Evolutionary conservation across 2,888 invertebrate species (phyloP), one percentile per base, ranked within the genome.

Genomic region (Eristalis intricaria): DNA sequence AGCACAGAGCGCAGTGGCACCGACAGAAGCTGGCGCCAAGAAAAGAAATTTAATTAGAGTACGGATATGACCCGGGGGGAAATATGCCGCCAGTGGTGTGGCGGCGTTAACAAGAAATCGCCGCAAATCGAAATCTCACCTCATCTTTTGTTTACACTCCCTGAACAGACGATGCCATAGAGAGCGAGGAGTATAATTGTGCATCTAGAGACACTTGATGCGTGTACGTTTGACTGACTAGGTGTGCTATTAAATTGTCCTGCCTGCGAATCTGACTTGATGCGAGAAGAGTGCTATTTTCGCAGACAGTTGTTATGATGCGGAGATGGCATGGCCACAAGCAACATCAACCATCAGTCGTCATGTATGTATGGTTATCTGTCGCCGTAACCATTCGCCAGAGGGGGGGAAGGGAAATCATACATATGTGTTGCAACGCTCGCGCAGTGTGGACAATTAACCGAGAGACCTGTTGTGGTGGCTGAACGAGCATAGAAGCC

Each of bases 31-130:
- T 87, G 87, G 87, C 87, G 84, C 87, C 87, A 84, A 80, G 70
- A 76, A 87, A 87, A 87, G 83, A 87, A 87, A 84, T 87, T 84
- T 87, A 84, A 87, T 87, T 79, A 78, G 82, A 75, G 61, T 82
- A 86, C 74, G 60, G 26, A 61, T 61, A 64, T 60, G 71, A 66
- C 85, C 29, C 56, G 76, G 38, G 50, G 71, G 70, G 2, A 19
- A 50, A 50, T 50, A n/a, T 19, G 19, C 50, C 50, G 19, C 19
- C 60, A 23, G 60, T 60, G 60, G 22, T 22, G 58, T 23, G 7
- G 50, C 56, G 8, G 50, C n/a, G n/a, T 43, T n/a, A 22, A 58
- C 22, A 23, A 60, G 60, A 60, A 15, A 29, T 22, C 22, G 56
- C n/a, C 7, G 22, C n/a, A 64, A 65, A 75, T 70, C 75, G 65